These are phyloP conservation scores for Synergus gifuensis DNA, from an alignment of 2,888 invertebrate species.

Conservation along the genomic window DNA sequence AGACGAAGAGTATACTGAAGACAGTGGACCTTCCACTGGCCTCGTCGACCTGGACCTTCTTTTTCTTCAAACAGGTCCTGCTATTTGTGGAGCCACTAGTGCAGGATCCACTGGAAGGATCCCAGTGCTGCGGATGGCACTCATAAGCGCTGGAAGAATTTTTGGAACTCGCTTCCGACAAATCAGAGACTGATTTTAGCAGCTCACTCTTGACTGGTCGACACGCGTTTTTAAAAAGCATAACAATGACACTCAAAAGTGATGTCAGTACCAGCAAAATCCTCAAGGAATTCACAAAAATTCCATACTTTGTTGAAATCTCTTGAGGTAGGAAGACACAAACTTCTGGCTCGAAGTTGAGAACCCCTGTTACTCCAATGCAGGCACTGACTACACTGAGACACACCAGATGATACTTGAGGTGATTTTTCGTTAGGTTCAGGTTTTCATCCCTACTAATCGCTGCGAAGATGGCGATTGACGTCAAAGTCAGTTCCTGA, in stretches of 20 bases:
- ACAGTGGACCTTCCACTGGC: slow-evolving; percentile 78
- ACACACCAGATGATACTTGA: slow-evolving; percentile 78
- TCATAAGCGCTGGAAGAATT: slow-evolving; percentile 73
- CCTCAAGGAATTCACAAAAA: slow-evolving; percentile 70
- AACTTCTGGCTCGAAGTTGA: slow-evolving; percentile 74
- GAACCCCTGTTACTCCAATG: slow-evolving; percentile 78
- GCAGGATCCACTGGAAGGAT: slow-evolving; percentile 78
- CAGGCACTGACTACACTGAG: slow-evolving; percentile 78
- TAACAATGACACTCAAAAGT: slow-evolving; percentile 58
- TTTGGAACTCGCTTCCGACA: slow-evolving; percentile 74
- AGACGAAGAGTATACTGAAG: slow-evolving; percentile 79
- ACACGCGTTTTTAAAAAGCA: slow-evolving; percentile 60
- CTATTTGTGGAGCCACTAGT: slow-evolving; percentile 81
- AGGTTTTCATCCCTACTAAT: slow-evolving; percentile 66
- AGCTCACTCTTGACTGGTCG: slow-evolving; percentile 67
- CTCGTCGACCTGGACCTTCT: slow-evolving; percentile 73
- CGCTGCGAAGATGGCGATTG: slow-evolving; percentile 75
- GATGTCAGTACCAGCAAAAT: slow-evolving; percentile 65
- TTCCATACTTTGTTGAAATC: slow-evolving; percentile 70
- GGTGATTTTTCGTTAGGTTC: slow-evolving; percentile 73
- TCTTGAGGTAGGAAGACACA: slow-evolving; percentile 73
- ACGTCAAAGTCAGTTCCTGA: slow-evolving; percentile 78
- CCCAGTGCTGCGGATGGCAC: slow-evolving; percentile 75
- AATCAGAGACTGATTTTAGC: slow-evolving; percentile 72
- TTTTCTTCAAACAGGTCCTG: slow-evolving; percentile 78